Evolutionary conservation across 2,113 vertebrate species (phyloP).

Genomic region (Myrmecophaga tridactyla): DNA sequence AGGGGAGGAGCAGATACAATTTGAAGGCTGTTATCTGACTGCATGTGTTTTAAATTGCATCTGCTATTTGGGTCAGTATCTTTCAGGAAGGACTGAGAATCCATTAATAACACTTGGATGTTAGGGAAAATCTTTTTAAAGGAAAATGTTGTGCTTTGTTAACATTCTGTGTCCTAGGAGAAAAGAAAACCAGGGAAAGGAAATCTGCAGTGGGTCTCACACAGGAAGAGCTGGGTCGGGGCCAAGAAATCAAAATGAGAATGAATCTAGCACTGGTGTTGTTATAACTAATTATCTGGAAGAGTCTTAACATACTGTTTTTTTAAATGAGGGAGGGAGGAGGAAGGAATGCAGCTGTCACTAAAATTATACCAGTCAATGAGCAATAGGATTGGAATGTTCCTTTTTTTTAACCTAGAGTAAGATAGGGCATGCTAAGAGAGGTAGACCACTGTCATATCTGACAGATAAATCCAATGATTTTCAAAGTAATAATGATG

Average conservation of each 20-base stretch:
- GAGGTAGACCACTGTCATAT: not conserved
- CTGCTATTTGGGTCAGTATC: conserved; percentile 52
- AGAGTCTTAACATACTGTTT: not conserved
- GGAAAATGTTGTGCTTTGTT: conserved; percentile 57
- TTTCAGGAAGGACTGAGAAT: conserved; percentile 23
- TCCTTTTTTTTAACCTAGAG: not conserved
- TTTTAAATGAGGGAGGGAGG: not conserved
- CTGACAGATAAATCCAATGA: not conserved
- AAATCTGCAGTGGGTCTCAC: conserved; percentile 1
- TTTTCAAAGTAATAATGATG: not conserved
- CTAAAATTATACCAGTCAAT: not conserved
- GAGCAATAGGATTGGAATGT: not conserved
- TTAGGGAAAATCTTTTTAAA: conserved; percentile 54
- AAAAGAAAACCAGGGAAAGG: conserved; percentile 36
- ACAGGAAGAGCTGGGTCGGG: conserved; percentile 29
- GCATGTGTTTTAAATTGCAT: not conserved
- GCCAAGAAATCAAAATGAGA: conserved; percentile 55
- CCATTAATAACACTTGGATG: conserved; percentile 59
- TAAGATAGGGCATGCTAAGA: not conserved
- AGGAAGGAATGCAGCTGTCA: not conserved
- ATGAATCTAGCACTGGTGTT: not conserved
- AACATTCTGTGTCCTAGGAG: conserved; percentile 35
- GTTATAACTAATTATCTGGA: conserved; percentile 41
- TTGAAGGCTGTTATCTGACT: not conserved
- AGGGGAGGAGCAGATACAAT: not conserved